Conservation (phyloP, 2,888 invertebrate species). For the Microplitis deprimator region DNA sequence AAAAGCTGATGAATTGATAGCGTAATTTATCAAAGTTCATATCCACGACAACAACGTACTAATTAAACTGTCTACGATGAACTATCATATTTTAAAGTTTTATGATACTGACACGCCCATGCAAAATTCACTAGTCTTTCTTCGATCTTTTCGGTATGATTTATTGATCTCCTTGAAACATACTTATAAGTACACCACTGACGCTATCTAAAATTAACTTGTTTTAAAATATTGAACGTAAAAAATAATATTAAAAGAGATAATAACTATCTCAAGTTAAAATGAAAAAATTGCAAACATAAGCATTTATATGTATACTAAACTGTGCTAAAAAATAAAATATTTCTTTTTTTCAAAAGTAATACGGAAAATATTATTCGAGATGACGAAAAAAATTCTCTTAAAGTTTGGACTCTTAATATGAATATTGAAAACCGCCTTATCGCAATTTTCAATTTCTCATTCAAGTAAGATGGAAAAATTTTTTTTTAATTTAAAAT, state of each 20-base stretch:
- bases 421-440: too few species aligned
- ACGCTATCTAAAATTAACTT: background rate
- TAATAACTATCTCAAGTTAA: background rate
- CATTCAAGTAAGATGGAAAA: too few species aligned
- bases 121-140: conserved; percentile 61
- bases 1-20: conserved; percentile 62
- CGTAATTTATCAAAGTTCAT: conserved; percentile 68
- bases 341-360: too few species aligned
- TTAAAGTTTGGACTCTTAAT: too few species aligned
- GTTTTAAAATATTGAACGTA: background rate
- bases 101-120: conserved; percentile 67
- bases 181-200: conserved; percentile 1
- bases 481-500: too few species aligned
- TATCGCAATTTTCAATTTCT: too few species aligned
- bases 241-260: background rate
- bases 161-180: background rate
- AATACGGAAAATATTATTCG: too few species aligned
- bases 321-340: too few species aligned
- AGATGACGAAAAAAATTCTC: too few species aligned
- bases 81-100: conserved; percentile 68
- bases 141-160: conserved; percentile 31
- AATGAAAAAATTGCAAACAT: background rate
- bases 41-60: conserved; percentile 66
- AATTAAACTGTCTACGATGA: conserved; percentile 68
- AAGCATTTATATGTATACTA: too few species aligned